Evolutionary conservation across 2,113 vertebrate species (phyloP).

Genomic region (Eubucco bourcierii): DNA sequence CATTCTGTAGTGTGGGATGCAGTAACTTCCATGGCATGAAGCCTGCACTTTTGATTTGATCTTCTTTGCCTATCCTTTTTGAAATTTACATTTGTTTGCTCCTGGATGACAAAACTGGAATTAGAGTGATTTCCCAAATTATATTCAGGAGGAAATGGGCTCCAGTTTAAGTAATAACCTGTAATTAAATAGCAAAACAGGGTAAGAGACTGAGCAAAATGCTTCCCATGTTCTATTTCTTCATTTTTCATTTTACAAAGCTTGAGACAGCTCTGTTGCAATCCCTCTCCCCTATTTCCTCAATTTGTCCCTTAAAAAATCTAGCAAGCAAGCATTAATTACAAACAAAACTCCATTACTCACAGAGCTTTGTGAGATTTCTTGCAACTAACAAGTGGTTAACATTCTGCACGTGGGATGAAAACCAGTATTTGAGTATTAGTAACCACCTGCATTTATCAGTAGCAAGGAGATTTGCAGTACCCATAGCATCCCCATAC

Average conservation of each 20-base stretch:
- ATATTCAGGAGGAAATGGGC: neutral
- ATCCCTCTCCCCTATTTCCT: neutral
- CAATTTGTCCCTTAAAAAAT: neutral
- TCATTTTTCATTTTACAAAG: neutral
- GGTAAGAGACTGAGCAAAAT: neutral
- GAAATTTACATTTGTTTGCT: neutral
- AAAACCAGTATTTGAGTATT: neutral
- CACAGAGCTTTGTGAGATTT: neutral
- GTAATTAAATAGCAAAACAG: neutral
- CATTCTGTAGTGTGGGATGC: neutral
- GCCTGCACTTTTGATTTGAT: neutral
- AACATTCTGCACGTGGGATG: neutral
- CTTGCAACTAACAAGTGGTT: neutral
- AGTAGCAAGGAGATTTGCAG: neutral
- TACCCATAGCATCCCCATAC: neutral
- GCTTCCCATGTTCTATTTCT: neutral
- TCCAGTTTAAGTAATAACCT: neutral
- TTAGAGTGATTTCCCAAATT: neutral
- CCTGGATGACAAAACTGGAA: neutral
- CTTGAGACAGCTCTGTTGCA: accelerated
- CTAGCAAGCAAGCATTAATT: neutral
- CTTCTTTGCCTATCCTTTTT: neutral
- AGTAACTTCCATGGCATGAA: neutral
- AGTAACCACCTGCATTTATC: neutral
- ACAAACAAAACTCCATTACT: neutral